Evolutionary conservation across 2,797 vertebrate species (phyloP), one percentile per base, ranked within the genome.

Genomic region (Serranus cabrilla): DNA sequence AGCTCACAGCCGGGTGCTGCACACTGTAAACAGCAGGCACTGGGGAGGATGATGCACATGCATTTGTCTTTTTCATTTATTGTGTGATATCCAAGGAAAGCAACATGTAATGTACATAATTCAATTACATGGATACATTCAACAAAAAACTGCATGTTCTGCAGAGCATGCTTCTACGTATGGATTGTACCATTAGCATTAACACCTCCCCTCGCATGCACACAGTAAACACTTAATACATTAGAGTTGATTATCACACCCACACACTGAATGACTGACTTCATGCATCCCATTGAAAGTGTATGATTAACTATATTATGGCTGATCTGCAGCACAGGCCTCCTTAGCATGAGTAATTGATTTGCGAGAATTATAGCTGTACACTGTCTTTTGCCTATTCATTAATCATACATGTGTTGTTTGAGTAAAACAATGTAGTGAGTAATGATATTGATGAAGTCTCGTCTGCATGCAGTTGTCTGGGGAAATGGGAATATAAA

Each of bases 391-490:
- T 86, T 87, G 85, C 88, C 84, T 92, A 84, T 89, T 92, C 88
- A 94, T 95, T 87, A 91, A 92, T 95, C 93, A 91, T 62, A 58
- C 76, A 74, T 65, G 87, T 81, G 74, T 85, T 91, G 86, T 90
- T 93, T 78, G 71, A 87, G 82, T 73, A 81, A 90, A 92, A 93
- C 92, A 93, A 91, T 85, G 87, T 84, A 74, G 86, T 90, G 90
- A 93, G 82, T 92, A 90, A 92, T 93, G 91, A 91, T 91, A 90
- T 88, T 86, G 92, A 92, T 88, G 88, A 91, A 90, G 83, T 86
- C 86, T 85, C 74, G 78, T 85, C 87, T 89, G 87, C 86, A 86
- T 80, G 78, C 85, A 76, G 88, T 90, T 86, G 90, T 94, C 92
- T 88, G 83, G 93, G 89, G 91, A 89, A 90, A 90, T 81, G 83